These are phyloP conservation scores for Maccullochella peelii DNA, from an alignment of 2,113 vertebrate species.

Conservation along the genomic window DNA sequence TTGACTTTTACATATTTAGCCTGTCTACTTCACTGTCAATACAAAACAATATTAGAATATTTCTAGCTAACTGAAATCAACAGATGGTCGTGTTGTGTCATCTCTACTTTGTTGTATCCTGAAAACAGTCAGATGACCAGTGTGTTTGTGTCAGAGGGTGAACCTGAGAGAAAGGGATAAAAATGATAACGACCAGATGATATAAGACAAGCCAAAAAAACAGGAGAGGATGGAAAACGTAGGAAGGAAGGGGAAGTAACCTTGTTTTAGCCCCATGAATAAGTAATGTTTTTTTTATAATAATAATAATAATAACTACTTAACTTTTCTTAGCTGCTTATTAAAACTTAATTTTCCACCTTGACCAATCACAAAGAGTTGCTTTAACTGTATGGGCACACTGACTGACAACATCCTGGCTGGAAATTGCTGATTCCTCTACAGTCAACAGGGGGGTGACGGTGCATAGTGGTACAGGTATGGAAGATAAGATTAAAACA, in stretches of 20 bases:
- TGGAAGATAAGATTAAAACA: neutral
- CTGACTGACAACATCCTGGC: neutral
- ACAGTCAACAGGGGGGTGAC: neutral
- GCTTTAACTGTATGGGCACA: neutral
- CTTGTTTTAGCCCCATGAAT: neutral
- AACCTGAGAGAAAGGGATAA: neutral
- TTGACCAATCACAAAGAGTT: neutral
- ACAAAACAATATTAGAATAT: neutral
- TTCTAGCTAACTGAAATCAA: neutral
- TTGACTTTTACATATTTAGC: neutral
- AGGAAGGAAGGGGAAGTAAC: neutral
- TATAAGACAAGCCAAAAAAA: neutral
- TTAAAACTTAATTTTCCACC: no score
- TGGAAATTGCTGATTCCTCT: neutral
- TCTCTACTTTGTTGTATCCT: neutral
- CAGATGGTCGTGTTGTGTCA: rapidly evolving
- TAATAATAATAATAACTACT: no score
- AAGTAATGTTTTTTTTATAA: no score
- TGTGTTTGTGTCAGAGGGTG: neutral
- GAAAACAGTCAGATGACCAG: neutral
- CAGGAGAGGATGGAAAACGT: neutral
- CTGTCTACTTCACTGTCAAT: neutral
- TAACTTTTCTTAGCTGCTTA: no score
- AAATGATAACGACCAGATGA: neutral
- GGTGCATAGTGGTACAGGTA: neutral